These are phyloP conservation scores for Chaetoderma sp. DNA, from an alignment of 2,888 invertebrate species.

Conservation along the genomic window DNA sequence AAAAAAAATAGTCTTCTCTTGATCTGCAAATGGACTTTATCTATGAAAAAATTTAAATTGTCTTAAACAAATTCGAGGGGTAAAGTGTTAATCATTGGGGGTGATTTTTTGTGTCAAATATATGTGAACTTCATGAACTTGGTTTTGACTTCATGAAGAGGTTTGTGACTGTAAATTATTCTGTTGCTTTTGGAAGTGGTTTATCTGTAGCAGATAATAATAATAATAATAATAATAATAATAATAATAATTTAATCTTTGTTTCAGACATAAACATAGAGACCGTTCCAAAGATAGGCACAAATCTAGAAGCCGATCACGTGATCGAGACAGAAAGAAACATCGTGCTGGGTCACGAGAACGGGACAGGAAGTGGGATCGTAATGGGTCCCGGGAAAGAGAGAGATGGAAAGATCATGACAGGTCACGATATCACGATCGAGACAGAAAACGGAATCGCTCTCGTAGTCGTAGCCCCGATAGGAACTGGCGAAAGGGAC, in stretches of 20 bases:
- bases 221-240: too few relatives aligned
- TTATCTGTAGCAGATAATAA: background rate
- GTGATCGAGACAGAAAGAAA: conserved; percentile 45
- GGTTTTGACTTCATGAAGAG: background rate
- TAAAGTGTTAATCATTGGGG: too few relatives aligned
- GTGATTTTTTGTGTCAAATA: too few relatives aligned
- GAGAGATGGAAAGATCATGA: conserved; percentile 31
- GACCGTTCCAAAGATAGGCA: conserved; percentile 40
- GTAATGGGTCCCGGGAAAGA: conserved; percentile 40
- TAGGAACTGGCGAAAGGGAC: background rate
- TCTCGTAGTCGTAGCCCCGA: conserved; percentile 4
- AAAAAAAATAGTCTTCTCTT: too few relatives aligned
- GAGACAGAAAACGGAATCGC: background rate
- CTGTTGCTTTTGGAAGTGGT: background rate
- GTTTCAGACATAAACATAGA: conserved; percentile 36
- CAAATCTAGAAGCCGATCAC: conserved; percentile 45
- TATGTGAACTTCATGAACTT: too few relatives aligned
- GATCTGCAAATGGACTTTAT: too few relatives aligned
- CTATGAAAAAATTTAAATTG: too few relatives aligned
- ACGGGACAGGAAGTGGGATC: background rate
- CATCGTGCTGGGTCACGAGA: too few relatives aligned
- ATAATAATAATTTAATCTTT: too few relatives aligned
- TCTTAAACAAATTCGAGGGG: too few relatives aligned
- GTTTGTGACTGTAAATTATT: background rate
- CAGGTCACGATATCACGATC: conserved; percentile 31